Conservation (phyloP, 2,797 vertebrate genomes). For the Sparidentex hasta region DNA sequence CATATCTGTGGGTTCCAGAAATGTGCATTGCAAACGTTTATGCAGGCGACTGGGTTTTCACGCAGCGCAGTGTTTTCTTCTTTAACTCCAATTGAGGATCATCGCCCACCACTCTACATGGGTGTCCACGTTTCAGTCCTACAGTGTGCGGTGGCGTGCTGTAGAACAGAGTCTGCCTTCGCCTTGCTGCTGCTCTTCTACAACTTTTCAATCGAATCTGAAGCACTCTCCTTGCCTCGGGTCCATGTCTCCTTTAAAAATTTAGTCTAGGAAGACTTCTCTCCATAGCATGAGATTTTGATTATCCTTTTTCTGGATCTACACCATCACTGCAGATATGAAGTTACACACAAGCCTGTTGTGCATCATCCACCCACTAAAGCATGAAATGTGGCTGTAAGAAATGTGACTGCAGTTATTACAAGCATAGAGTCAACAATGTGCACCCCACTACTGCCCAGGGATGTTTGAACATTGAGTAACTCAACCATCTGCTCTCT, state of each 20-base stretch:
- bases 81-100: not conserved
- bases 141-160: not conserved
- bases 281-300: conserved; percentile 18
- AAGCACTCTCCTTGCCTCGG: conserved; percentile 11
- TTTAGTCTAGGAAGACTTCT: not conserved
- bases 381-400: conserved; percentile 63
- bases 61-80: not conserved
- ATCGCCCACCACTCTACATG: not conserved
- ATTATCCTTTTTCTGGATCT: conserved; percentile 31
- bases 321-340: conserved; percentile 33
- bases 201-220: not conserved
- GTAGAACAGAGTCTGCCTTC: not conserved
- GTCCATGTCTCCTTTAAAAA: conserved; percentile 28
- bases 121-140: not conserved
- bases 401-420: conserved; percentile 73
- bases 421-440: conserved; percentile 74
- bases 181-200: not conserved
- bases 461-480: conserved; percentile 73
- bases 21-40: too few species aligned
- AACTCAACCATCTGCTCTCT: conserved; percentile 70
- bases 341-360: conserved; percentile 20
- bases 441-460: conserved; percentile 63
- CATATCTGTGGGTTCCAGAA: too few species aligned
- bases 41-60: not conserved
- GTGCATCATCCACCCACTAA: conserved; percentile 47